phyloP scores from a whole-genome alignment of 1,140 invertebrate species.

The Scaptodrosophila lebanonensis region DNA sequence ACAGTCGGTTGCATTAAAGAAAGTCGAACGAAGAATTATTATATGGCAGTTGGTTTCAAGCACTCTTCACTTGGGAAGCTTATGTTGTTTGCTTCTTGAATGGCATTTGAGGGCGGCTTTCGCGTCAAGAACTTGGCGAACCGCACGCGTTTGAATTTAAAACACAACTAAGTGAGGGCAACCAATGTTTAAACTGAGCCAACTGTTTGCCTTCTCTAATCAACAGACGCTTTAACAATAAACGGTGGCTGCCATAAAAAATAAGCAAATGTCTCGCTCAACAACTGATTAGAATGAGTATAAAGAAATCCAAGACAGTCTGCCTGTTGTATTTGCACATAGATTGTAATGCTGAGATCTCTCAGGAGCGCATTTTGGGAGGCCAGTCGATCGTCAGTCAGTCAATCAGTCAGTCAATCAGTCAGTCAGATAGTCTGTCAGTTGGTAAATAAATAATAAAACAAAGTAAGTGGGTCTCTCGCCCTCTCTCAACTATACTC shows the following conservation, averaged over 20 bases:
- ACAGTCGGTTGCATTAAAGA: neutral
- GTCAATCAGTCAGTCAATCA: no score
- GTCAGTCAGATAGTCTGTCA: no score
- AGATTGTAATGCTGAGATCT: slow-evolving; percentile 19
- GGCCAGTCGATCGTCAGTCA: no score
- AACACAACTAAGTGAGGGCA: slow-evolving; percentile 46
- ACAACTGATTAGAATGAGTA: slow-evolving; percentile 60
- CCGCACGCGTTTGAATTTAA: slow-evolving; percentile 44
- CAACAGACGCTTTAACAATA: slow-evolving; percentile 48
- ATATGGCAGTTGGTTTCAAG: no score
- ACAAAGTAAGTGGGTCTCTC: no score
- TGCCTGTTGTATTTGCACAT: slow-evolving; percentile 38
- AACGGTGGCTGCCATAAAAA: slow-evolving; percentile 58
- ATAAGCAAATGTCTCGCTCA: slow-evolving; percentile 37
- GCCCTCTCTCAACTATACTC: no score
- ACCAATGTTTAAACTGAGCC: slow-evolving; percentile 12
- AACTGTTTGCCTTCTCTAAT: slow-evolving; percentile 38
- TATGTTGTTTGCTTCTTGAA: no score
- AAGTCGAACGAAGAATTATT: no score
- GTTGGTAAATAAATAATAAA: no score
- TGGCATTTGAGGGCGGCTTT: no score
- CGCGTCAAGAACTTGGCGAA: slow-evolving; percentile 30
- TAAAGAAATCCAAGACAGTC: slow-evolving; percentile 34
- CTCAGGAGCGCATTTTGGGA: no score
- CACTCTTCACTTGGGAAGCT: no score